Percentiles rank a stretch among this genome's conserved stretches.
Evolutionary conservation across 2,888 invertebrate genomes (phyloP).

Genomic region (Pegoplata infirma): DNA sequence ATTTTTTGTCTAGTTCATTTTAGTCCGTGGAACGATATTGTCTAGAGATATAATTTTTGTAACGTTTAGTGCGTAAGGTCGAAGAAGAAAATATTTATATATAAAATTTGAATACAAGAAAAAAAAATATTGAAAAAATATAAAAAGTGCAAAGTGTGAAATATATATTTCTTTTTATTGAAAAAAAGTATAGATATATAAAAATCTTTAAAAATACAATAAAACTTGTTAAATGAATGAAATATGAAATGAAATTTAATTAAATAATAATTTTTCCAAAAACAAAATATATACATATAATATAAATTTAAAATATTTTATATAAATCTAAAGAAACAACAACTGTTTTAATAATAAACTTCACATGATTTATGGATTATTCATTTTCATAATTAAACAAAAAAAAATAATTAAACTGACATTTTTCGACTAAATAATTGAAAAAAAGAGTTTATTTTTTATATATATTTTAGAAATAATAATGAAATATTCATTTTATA

Average conservation of each 20-base stretch:
- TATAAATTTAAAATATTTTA: background rate
- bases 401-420: background rate
- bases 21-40: constrained; percentile 61
- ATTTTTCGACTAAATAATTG: background rate
- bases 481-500: constrained; percentile 51
- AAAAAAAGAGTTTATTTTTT: background rate
- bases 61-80: constrained; percentile 61
- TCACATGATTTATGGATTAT: no score
- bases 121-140: constrained; percentile 26
- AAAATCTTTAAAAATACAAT: constrained; percentile 49
- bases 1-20: constrained; percentile 56
- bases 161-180: constrained; percentile 30
- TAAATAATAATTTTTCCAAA: constrained; percentile 40
- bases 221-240: constrained; percentile 45
- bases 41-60: constrained; percentile 46
- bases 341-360: background rate
- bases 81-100: constrained; percentile 12
- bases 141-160: constrained; percentile 28
- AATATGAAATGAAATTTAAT: constrained; percentile 50
- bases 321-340: background rate
- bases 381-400: background rate
- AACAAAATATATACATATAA: constrained; percentile 1
- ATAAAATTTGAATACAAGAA: constrained; percentile 15
- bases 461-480: background rate
- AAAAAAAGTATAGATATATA: constrained; percentile 13